phyloP scores from a whole-genome alignment of 2,888 invertebrate species.

The Ctenicera cuprea region DNA sequence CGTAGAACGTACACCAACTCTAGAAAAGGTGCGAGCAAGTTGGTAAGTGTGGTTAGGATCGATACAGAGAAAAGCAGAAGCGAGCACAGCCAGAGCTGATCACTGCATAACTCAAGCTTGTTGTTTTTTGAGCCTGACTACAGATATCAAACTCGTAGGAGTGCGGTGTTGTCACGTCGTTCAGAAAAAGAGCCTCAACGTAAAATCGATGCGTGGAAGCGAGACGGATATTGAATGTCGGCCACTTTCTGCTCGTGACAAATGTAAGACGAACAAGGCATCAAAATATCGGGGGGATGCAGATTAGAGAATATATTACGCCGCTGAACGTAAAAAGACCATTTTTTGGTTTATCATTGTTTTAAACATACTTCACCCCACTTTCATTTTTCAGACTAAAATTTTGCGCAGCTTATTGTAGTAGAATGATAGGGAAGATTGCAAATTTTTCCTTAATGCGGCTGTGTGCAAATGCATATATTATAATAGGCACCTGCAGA shows the following conservation, averaged over 20 bases:
- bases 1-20: slow-evolving; percentile 49
- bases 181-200: slow-evolving; percentile 38
- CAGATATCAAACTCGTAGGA: slow-evolving; percentile 63
- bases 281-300: slow-evolving; percentile 58
- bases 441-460: too few species aligned
- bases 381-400: slow-evolving; percentile 4
- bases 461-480: too few species aligned
- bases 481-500: too few species aligned
- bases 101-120: slow-evolving; percentile 67
- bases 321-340: slow-evolving; percentile 35
- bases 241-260: slow-evolving; percentile 57
- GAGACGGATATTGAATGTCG: slow-evolving; percentile 40
- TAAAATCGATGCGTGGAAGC: slow-evolving; percentile 35
- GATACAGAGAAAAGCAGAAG: slow-evolving; percentile 66
- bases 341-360: slow-evolving; percentile 16
- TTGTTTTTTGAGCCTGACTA: slow-evolving; percentile 65
- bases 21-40: slow-evolving; percentile 56
- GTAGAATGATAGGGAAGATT: too few species aligned
- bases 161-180: slow-evolving; percentile 62
- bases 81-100: slow-evolving; percentile 64
- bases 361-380: slow-evolving; percentile 4
- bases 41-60: slow-evolving; percentile 62
- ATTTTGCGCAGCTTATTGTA: neutral
- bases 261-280: slow-evolving; percentile 58
- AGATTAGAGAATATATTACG: slow-evolving; percentile 60